Evolutionary conservation across 2,888 invertebrate genomes (phyloP).

Genomic region (Brachyptera risi): DNA sequence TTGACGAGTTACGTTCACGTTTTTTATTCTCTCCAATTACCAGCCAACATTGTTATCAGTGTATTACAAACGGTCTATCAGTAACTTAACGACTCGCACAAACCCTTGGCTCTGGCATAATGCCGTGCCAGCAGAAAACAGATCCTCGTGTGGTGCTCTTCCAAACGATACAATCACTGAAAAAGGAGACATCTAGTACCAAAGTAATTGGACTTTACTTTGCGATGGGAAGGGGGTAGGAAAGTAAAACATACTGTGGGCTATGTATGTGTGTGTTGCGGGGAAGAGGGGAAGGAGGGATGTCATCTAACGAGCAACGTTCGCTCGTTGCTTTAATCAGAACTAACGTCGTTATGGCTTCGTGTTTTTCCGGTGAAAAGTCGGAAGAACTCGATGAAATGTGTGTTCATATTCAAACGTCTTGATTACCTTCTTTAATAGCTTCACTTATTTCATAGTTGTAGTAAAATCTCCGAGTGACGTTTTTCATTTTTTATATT

Average conservation of each 20-base stretch:
- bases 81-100: background rate
- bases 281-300: no score
- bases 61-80: background rate
- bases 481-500: no score
- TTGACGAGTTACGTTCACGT: no score
- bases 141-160: background rate
- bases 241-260: conserved; percentile 2
- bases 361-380: background rate
- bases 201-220: conserved; percentile 9
- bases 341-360: conserved; percentile 1
- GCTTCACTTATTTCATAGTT: no score
- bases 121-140: conserved; percentile 2
- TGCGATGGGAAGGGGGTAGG: background rate
- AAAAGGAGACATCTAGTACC: background rate
- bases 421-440: conserved; percentile 4
- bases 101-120: conserved; percentile 4
- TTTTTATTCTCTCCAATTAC: no score
- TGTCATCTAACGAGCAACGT: conserved; percentile 1
- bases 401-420: background rate
- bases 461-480: no score
- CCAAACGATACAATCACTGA: background rate
- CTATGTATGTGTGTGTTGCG: background rate
- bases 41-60: no score
- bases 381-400: background rate
- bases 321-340: conserved; percentile 2